Percentiles rank a stretch among this genome's conserved stretches.
Evolutionary conservation across 2,113 vertebrate genomes (phyloP).

Genomic region (Rhinopomastus cyanomelas): DNA sequence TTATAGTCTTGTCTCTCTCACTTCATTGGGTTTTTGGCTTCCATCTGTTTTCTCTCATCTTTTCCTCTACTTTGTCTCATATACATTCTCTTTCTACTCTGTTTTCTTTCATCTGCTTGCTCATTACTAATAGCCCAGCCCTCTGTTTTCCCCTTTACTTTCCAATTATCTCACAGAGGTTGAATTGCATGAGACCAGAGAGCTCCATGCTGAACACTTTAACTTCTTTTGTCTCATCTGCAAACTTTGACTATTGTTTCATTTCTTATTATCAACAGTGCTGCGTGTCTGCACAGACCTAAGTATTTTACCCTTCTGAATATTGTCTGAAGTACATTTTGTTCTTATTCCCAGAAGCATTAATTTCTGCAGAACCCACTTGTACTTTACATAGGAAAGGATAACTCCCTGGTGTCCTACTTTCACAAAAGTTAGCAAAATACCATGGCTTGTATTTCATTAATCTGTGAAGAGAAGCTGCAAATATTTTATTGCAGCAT

Average conservation of each 20-base stretch:
- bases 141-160: neutral
- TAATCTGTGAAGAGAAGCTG: neutral
- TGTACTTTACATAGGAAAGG: neutral
- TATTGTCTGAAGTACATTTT: neutral
- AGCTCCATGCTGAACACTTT: neutral
- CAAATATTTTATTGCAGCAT: neutral
- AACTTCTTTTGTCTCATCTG: neutral
- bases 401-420: neutral
- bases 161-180: neutral
- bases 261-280: neutral
- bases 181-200: neutral
- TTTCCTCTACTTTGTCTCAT: conserved; percentile 41
- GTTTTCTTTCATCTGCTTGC: conserved; percentile 59
- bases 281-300: neutral
- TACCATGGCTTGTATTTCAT: neutral
- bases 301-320: neutral
- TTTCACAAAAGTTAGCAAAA: neutral
- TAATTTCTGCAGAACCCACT: neutral
- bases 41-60: conserved; percentile 67
- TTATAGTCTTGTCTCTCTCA: conserved; percentile 50
- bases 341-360: neutral
- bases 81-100: conserved; percentile 43
- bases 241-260: neutral
- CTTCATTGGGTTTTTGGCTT: conserved; percentile 56
- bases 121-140: neutral